Evolutionary conservation across 2,113 vertebrate species (phyloP), one percentile per base, ranked within the genome.

Genomic region (Fulmarus glacialis): DNA sequence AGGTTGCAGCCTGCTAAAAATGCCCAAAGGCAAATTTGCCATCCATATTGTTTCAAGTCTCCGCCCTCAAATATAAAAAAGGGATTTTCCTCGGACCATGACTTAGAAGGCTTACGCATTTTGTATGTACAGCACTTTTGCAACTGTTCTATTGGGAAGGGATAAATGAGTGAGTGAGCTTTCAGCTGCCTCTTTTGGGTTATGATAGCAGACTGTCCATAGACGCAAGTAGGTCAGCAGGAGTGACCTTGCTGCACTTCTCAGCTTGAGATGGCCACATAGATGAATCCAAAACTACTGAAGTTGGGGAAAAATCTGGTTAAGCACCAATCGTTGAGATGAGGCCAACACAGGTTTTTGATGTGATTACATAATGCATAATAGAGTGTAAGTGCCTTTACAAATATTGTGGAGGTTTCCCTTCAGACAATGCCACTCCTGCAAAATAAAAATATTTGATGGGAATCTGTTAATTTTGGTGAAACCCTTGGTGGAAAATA

Each of bases 21-120:
- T 27, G 26, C 88, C 88, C 3, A 2, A 67, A 79, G 88, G 71
- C 42, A 70, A 75, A 93, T 88, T 68, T 81, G 21, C 45, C 90
- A 84, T 96, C 67, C 81, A 38, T 45, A 12, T 30, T 58, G 82
- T 95, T 89, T 95, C 81, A 90, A 91, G 86, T 82, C 86, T 89
- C 58, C 19, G 13, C 90, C 73, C 77, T 91, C 82, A 87, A 42
- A 58, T 55, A 82, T 53, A 36, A 80, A 89, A 96, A 42, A 95
- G 55, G 29, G 47, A 8, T 60, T 96, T 79, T 63, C n/a, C 58
- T 79, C 66, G 62, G 29, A 84, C 34, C 38, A 32, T 95, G 96
- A 97, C 81, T 94, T 94, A 13, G 29, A 66, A 89, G 58, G 24
- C 21, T 70, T 68, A 59, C 1, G 3, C 36, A 23, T 87, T 89